Percentiles rank a stretch among this genome's conserved stretches.
Evolutionary conservation across 2,888 invertebrate genomes (phyloP).

Genomic region (Iselma pallidipennis): DNA sequence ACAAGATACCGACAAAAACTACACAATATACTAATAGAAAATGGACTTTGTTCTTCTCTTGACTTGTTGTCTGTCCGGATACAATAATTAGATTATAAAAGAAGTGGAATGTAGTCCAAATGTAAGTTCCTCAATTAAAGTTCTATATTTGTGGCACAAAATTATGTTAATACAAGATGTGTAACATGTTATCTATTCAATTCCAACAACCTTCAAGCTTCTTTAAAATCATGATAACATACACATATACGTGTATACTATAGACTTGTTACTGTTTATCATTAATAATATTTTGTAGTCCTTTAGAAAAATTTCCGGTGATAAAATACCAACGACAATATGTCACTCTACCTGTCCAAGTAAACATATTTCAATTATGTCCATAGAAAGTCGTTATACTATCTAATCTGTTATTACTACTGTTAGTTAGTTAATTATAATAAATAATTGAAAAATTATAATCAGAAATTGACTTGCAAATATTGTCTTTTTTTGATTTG

Average conservation of each 20-base stretch:
- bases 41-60: too few relatives aligned
- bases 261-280: not conserved
- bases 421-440: too few relatives aligned
- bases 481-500: too few relatives aligned
- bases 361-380: not conserved
- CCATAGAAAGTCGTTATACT: too few relatives aligned
- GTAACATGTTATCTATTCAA: not conserved
- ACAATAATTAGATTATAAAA: conserved; percentile 10
- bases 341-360: not conserved
- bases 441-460: not conserved
- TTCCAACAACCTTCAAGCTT: not conserved
- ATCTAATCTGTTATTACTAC: too few relatives aligned
- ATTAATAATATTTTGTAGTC: not conserved
- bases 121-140: conserved; percentile 1
- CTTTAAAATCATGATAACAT: not conserved
- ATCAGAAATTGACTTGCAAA: not conserved
- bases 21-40: too few relatives aligned
- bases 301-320: conserved; percentile 1
- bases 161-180: not conserved
- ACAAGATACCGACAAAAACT: too few relatives aligned
- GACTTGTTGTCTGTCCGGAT: not conserved
- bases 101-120: conserved; percentile 1
- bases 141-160: not conserved
- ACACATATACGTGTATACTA: too few relatives aligned
- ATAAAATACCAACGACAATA: not conserved